Percentiles rank a stretch among this genome's conserved stretches.
phyloP scores from a whole-genome alignment of 2,888 invertebrate genomes.

The Drosophila heteroneura region DNA sequence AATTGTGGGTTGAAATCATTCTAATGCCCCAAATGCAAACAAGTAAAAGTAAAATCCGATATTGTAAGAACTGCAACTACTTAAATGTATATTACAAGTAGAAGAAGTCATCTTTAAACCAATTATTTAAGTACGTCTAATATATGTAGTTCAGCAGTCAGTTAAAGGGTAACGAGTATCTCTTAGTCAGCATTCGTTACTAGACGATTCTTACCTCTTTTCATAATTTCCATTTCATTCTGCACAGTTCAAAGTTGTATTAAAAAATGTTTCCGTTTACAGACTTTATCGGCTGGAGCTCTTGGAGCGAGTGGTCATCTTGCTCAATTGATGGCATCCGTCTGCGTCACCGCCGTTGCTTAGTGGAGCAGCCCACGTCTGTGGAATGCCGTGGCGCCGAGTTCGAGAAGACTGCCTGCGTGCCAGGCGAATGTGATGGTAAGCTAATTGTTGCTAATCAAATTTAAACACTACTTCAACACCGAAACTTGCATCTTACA shows the following conservation, averaged over 20 bases:
- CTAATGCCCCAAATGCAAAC: background rate
- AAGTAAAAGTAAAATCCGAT: background rate
- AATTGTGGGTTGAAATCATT: background rate
- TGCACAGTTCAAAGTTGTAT: background rate
- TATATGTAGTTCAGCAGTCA: background rate
- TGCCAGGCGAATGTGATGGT: conserved; percentile 83
- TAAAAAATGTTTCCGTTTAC: conserved; percentile 62
- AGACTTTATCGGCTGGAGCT: conserved; percentile 91
- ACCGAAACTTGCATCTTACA: conserved; percentile 31
- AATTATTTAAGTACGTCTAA: background rate
- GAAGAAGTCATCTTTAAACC: background rate
- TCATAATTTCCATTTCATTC: background rate
- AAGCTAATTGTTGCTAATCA: conserved; percentile 5
- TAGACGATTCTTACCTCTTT: background rate
- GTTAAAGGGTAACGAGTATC: background rate
- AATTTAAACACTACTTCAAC: background rate
- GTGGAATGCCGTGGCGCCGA: conserved; percentile 90
- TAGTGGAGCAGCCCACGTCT: conserved; percentile 86
- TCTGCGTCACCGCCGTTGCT: conserved; percentile 89
- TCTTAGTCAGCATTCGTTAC: background rate
- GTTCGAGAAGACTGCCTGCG: conserved; percentile 89
- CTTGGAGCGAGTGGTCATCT: conserved; percentile 90
- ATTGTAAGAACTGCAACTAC: background rate
- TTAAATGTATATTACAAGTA: background rate
- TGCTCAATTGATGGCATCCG: conserved; percentile 89